These are phyloP conservation scores for Mechanitis mazaeus DNA, from an alignment of 2,888 invertebrate species.

Conservation along the genomic window DNA sequence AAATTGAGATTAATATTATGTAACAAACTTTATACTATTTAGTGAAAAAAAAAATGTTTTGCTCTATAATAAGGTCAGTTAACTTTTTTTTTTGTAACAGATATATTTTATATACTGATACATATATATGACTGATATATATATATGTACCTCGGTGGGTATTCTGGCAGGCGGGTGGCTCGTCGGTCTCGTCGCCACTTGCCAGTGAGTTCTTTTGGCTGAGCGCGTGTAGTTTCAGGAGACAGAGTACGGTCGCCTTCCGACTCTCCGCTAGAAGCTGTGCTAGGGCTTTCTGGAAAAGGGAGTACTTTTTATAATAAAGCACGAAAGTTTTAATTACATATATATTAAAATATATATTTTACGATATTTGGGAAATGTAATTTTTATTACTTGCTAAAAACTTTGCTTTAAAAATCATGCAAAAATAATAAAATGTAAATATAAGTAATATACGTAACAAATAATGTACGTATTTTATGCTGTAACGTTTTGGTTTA, in stretches of 20 bases:
- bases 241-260: slow-evolving; percentile 68
- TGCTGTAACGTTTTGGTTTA: too few relatives aligned
- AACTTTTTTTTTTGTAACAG: neutral
- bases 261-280: slow-evolving; percentile 68
- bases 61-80: neutral
- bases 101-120: neutral
- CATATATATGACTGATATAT: too few relatives aligned
- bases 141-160: slow-evolving; percentile 57
- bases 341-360: too few relatives aligned
- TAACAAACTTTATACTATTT: too few relatives aligned
- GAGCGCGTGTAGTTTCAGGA: slow-evolving; percentile 58
- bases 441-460: too few relatives aligned
- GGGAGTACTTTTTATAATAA: neutral
- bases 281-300: slow-evolving; percentile 68
- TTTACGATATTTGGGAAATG: too few relatives aligned
- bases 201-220: slow-evolving; percentile 79
- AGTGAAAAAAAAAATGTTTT: too few relatives aligned
- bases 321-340: neutral
- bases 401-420: too few relatives aligned
- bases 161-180: slow-evolving; percentile 67
- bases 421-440: too few relatives aligned
- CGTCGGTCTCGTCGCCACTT: slow-evolving; percentile 85
- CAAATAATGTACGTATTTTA: too few relatives aligned
- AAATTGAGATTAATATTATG: too few relatives aligned
- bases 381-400: too few relatives aligned